Evolutionary conservation across 2,888 invertebrate genomes (phyloP).

Genomic region (Troglohyphantes excavatus): DNA sequence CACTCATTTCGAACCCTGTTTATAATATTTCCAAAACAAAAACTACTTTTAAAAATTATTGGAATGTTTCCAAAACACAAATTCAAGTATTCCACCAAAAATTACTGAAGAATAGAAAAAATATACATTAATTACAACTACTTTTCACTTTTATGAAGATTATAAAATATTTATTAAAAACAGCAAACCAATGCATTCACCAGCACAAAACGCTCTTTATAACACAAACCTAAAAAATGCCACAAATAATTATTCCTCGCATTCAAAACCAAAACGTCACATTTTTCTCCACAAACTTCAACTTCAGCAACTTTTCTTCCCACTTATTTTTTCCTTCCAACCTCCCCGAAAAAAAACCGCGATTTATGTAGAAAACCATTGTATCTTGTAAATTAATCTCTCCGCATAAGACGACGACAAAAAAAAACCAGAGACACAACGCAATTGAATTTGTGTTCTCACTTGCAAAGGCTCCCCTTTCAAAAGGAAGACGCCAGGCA

Average conservation of each 20-base stretch:
- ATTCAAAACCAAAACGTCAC: neutral
- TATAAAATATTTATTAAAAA: too few relatives aligned
- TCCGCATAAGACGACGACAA: neutral
- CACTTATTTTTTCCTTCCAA: neutral
- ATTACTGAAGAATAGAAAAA: too few relatives aligned
- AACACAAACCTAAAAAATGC: neutral
- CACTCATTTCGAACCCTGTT: too few relatives aligned
- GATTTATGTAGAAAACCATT: constrained; percentile 34
- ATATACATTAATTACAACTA: too few relatives aligned
- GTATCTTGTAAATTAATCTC: constrained; percentile 48
- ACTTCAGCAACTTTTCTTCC: neutral
- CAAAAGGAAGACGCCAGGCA: constrained; percentile 27
- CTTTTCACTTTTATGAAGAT: too few relatives aligned
- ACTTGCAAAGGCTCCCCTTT: constrained; percentile 20
- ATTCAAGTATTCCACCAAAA: too few relatives aligned
- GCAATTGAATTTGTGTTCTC: constrained; percentile 51
- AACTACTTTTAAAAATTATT: too few relatives aligned
- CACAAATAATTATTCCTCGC: constrained; percentile 1
- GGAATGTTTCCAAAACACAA: too few relatives aligned
- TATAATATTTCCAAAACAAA: too few relatives aligned
- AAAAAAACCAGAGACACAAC: constrained; percentile 29
- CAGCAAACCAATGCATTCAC: neutral
- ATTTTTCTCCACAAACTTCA: neutral
- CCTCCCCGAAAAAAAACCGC: neutral
- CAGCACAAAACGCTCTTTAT: too few relatives aligned